These are phyloP conservation scores for Acromyrmex charruanus DNA, from an alignment of 1,140 invertebrate species.

Conservation along the genomic window DNA sequence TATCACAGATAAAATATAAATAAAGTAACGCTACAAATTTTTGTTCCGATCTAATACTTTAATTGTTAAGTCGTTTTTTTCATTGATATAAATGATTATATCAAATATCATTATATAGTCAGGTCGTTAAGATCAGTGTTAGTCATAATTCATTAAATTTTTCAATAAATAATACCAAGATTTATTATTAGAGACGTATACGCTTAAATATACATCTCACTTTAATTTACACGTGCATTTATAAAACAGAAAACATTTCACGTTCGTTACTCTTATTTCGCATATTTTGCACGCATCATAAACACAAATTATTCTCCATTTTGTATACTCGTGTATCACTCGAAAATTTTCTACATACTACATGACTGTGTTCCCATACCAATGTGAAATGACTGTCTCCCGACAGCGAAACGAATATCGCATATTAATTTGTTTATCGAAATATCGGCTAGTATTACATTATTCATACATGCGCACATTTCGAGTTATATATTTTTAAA, in stretches of 20 bases:
- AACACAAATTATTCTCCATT: slow-evolving; percentile 56
- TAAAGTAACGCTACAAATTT: no score
- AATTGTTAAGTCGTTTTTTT: neutral
- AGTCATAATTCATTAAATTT: neutral
- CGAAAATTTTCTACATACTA: slow-evolving; percentile 50
- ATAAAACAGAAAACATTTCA: slow-evolving; percentile 11
- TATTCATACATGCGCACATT: slow-evolving; percentile 40
- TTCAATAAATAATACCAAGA: neutral
- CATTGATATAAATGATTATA: neutral
- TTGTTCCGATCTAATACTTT: no score
- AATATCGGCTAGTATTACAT: slow-evolving; percentile 48
- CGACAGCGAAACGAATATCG: slow-evolving; percentile 37
- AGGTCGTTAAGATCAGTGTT: neutral
- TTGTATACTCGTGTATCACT: slow-evolving; percentile 31
- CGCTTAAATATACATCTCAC: neutral
- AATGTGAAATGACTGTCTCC: slow-evolving; percentile 36
- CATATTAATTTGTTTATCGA: slow-evolving; percentile 37
- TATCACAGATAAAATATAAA: no score
- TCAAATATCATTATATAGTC: neutral
- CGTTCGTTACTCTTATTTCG: neutral
- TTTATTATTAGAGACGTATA: neutral
- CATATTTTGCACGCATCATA: slow-evolving; percentile 40
- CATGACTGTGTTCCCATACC: neutral
- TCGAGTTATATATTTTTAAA: slow-evolving; percentile 35
- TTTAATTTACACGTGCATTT: slow-evolving; percentile 21